Conservation (phyloP, 2,797 vertebrate species). For the Muscicapa striata region DNA sequence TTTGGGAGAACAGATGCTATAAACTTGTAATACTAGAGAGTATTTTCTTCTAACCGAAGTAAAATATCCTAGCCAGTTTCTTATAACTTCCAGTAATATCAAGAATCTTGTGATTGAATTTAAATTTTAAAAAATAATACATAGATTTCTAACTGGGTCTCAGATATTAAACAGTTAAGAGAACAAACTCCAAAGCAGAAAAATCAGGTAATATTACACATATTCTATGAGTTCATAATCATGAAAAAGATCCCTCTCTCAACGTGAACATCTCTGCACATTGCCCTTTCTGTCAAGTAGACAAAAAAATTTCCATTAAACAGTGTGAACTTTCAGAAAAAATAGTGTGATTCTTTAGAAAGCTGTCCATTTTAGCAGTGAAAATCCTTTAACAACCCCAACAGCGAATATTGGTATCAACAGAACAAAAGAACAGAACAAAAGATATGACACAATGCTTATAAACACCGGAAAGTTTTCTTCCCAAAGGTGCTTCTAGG, state of each 20-base stretch:
- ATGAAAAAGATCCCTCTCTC: not conserved
- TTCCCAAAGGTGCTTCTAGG: not conserved
- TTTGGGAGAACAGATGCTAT: not conserved
- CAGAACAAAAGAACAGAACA: not conserved
- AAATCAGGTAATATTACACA: not conserved
- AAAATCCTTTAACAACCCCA: not conserved
- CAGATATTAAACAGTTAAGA: not conserved
- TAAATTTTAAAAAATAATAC: not conserved
- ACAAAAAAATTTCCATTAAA: not conserved
- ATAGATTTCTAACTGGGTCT: not conserved
- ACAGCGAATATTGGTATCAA: not conserved
- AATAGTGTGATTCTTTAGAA: not conserved
- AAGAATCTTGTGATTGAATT: not conserved
- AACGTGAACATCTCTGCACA: not conserved
- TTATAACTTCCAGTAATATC: not conserved
- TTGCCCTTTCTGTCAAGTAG: not conserved
- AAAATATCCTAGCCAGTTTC: not conserved
- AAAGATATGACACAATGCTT: not conserved
- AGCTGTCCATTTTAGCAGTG: not conserved
- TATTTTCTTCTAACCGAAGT: not conserved
- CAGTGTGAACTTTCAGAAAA: not conserved
- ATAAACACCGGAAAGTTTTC: not conserved
- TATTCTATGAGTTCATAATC: not conserved
- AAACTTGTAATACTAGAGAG: not conserved
- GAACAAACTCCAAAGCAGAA: not conserved